Conservation (phyloP, 1,140 invertebrate species). For the Cotesia chilonis region DNA sequence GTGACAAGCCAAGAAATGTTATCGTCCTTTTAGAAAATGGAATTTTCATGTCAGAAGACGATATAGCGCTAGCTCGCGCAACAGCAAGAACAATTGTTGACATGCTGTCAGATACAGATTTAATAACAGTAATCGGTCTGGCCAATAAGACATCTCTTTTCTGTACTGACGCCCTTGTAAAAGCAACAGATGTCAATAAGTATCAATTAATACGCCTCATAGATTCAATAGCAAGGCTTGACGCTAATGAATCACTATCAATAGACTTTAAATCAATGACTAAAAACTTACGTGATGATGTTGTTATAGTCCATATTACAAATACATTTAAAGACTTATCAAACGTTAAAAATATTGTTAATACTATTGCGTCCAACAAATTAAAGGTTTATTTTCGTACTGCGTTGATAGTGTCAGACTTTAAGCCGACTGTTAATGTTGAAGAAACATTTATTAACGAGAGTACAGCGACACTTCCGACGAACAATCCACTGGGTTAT, state of each 20-base stretch:
- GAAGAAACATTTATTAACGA: constrained; percentile 51
- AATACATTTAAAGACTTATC: constrained; percentile 50
- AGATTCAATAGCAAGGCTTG: constrained; percentile 51
- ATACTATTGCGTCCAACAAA: constrained; percentile 46
- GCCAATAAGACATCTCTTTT: constrained; percentile 46
- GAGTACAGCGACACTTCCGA: constrained; percentile 54
- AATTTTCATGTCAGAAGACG: constrained; percentile 58
- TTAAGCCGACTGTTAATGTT: constrained; percentile 47
- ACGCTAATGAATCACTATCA: constrained; percentile 51
- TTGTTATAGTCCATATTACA: constrained; percentile 59
- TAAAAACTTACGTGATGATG: constrained; percentile 49
- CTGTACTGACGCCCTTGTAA: constrained; percentile 56
- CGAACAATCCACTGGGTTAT: constrained; percentile 60
- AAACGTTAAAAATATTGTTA: constrained; percentile 48
- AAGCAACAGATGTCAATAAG: constrained; percentile 61
- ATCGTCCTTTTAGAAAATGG: constrained; percentile 59
- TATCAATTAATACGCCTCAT: constrained; percentile 57
- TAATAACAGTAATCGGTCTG: constrained; percentile 56
- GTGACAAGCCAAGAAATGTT: constrained; percentile 57
- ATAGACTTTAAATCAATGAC: constrained; percentile 52
- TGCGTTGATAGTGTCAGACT: constrained; percentile 57
- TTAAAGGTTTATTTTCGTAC: constrained; percentile 51
- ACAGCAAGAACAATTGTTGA: constrained; percentile 61
- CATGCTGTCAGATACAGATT: constrained; percentile 59
- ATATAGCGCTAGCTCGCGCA: constrained; percentile 57